Evolutionary conservation across 2,888 invertebrate species (phyloP).

Genomic region (Chymomyza fuscimana): DNA sequence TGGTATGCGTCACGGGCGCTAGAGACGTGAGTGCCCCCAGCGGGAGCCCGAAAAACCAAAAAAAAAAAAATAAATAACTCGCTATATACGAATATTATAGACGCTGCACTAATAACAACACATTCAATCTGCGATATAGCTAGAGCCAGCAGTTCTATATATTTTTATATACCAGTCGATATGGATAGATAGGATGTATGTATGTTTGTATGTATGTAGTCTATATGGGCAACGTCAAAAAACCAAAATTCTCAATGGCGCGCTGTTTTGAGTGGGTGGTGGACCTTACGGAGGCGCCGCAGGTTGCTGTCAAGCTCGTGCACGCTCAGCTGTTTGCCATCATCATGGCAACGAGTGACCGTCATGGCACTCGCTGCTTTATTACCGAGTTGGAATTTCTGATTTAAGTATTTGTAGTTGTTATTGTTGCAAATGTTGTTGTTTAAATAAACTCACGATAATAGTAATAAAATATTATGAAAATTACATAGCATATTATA

Average conservation of each 20-base stretch:
- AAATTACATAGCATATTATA: conserved; percentile 68
- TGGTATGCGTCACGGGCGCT: neutral
- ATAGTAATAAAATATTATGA: conserved; percentile 71
- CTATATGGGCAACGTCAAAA: conserved; percentile 52
- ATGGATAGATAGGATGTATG: neutral
- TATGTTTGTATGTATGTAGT: conserved; percentile 13
- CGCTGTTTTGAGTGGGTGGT: conserved; percentile 51
- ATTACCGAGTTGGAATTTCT: conserved; percentile 17
- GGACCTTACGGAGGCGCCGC: conserved; percentile 31
- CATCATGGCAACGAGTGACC: conserved; percentile 29
- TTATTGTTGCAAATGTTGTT: conserved; percentile 8
- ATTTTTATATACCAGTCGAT: neutral
- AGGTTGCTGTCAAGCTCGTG: conserved; percentile 34
- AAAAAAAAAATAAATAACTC: too few species aligned
- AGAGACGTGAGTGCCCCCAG: neutral
- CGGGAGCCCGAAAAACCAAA: neutral
- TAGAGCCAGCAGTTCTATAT: conserved; percentile 13
- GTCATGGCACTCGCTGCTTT: conserved; percentile 3
- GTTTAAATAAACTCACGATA: conserved; percentile 60
- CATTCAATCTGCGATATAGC: conserved; percentile 30
- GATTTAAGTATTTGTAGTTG: neutral
- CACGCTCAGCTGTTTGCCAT: conserved; percentile 60
- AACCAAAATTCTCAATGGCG: conserved; percentile 64
- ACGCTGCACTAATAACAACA: neutral
- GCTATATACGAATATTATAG: neutral